Evolutionary conservation across 2,797 vertebrate genomes (phyloP).

Genomic region (Alca torda): DNA sequence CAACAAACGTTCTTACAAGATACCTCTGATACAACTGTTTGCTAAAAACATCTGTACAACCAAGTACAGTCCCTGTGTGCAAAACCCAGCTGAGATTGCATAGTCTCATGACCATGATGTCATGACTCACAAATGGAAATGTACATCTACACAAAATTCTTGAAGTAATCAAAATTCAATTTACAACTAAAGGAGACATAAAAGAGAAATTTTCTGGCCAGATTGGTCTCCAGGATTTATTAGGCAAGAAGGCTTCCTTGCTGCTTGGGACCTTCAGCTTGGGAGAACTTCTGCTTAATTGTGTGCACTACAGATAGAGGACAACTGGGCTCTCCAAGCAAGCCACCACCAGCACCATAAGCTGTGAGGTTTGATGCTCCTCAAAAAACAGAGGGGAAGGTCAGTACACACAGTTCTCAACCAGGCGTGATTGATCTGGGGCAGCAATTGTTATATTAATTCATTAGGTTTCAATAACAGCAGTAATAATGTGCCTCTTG

Average conservation of each 20-base stretch:
- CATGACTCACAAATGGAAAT: neutral
- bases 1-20: conserved; percentile 12
- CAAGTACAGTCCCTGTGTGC: neutral
- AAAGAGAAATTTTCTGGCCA: neutral
- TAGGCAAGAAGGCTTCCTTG: neutral
- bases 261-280: neutral
- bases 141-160: neutral
- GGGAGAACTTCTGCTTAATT: neutral
- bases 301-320: accelerated
- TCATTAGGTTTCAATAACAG: neutral
- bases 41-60: conserved; percentile 54
- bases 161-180: conserved; percentile 7
- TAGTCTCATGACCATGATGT: neutral
- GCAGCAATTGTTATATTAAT: neutral
- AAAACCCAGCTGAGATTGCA: conserved; percentile 22
- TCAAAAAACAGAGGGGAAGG: neutral
- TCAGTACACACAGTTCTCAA: neutral
- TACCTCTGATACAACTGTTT: conserved; percentile 28
- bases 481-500: accelerated
- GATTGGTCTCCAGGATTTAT: neutral
- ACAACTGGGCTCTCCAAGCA: neutral
- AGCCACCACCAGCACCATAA: neutral
- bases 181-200: neutral
- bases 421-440: neutral
- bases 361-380: neutral